phyloP scores from a whole-genome alignment of 1,140 invertebrate genomes.

The Dinothrombium tinctorium region DNA sequence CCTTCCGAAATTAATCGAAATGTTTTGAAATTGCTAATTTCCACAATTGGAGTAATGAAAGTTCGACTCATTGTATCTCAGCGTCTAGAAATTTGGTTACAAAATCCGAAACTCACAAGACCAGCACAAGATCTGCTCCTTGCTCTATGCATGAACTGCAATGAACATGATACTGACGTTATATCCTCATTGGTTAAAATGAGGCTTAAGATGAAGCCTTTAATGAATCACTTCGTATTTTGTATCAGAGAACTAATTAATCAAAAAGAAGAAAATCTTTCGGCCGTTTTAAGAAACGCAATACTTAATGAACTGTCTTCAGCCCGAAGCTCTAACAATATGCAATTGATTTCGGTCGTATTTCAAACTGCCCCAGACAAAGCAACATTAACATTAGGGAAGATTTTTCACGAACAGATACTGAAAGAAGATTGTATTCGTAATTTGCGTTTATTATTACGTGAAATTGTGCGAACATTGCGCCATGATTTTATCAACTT shows the following conservation, averaged over 20 bases:
- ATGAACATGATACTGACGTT: constrained; percentile 60
- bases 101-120: constrained; percentile 75
- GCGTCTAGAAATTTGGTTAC: constrained; percentile 73
- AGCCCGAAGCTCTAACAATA: constrained; percentile 77
- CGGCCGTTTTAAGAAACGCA: constrained; percentile 65
- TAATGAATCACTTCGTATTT: constrained; percentile 63
- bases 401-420: constrained; percentile 47
- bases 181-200: constrained; percentile 70
- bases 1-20: constrained; percentile 65
- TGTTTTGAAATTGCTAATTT: constrained; percentile 56
- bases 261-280: constrained; percentile 52
- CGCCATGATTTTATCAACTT: constrained; percentile 46
- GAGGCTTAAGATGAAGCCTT: constrained; percentile 70
- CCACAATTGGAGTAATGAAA: constrained; percentile 59
- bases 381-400: constrained; percentile 25
- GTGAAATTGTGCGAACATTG: constrained; percentile 68
- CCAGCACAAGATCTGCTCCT: constrained; percentile 78
- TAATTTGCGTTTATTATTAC: constrained; percentile 48
- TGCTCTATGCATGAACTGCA: constrained; percentile 70
- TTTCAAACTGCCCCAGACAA: constrained; percentile 38
- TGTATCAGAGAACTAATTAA: constrained; percentile 55
- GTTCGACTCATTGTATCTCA: constrained; percentile 54
- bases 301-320: constrained; percentile 78
- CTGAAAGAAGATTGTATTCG: constrained; percentile 68
- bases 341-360: constrained; percentile 58